Conservation (phyloP, 2,797 vertebrate species). For the Apodemus agrarius region DNA sequence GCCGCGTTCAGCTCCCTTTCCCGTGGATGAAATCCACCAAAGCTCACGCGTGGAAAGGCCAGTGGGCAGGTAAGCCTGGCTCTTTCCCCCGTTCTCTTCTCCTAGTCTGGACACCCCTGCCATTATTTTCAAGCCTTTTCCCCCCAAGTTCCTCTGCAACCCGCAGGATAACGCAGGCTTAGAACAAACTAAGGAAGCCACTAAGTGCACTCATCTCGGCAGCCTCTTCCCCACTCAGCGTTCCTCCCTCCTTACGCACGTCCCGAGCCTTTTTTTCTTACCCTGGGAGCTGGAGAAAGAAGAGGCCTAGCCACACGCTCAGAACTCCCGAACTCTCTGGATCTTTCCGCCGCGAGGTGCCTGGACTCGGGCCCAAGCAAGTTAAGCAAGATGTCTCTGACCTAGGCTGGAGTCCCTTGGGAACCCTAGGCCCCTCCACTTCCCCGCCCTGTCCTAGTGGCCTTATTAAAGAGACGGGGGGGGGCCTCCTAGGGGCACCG, state of each 20-base stretch:
- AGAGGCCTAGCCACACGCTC: background rate
- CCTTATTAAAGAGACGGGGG: background rate
- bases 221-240: background rate
- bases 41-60: constrained; percentile 97
- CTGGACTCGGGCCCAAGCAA: background rate
- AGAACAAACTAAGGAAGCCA: background rate
- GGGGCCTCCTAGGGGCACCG: background rate
- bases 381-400: background rate
- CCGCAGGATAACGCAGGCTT: background rate
- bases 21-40: constrained; percentile 99
- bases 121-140: background rate
- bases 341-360: background rate
- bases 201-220: background rate
- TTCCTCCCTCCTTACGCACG: background rate
- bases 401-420: background rate
- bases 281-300: background rate
- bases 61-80: constrained; percentile 94
- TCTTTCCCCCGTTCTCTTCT: background rate
- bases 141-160: rapidly evolving
- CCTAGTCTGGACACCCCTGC: background rate
- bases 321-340: background rate
- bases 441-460: background rate
- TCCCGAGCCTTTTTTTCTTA: background rate
- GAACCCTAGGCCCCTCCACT: background rate
- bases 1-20: constrained; percentile 93